These are phyloP conservation scores for Cebus imitator DNA, from an alignment of 2,113 vertebrate genomes.

Conservation along the genomic window DNA sequence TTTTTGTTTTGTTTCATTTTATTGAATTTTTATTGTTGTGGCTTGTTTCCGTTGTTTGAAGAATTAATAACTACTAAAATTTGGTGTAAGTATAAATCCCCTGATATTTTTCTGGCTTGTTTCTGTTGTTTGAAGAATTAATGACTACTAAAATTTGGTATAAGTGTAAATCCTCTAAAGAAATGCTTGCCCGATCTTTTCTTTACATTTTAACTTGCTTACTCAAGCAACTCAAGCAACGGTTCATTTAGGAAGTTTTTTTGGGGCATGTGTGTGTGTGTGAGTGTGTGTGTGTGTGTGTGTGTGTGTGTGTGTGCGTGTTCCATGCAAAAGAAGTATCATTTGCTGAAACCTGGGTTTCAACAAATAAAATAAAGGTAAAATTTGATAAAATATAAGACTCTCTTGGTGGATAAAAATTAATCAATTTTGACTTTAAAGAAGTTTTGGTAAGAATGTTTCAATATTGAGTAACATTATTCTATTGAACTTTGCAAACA, in stretches of 20 bases:
- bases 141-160: not conserved
- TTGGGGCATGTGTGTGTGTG: no score
- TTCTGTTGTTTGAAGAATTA: not conserved
- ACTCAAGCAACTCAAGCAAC: not conserved
- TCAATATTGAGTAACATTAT: not conserved
- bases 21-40: not conserved
- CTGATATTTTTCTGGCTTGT: not conserved
- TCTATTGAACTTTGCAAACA: not conserved
- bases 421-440: not conserved
- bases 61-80: not conserved
- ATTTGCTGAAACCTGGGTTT: not conserved
- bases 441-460: not conserved
- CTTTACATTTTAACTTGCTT: not conserved
- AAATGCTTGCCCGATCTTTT: not conserved
- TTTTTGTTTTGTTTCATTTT: constrained; percentile 1
- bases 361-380: not conserved
- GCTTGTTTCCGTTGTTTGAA: not conserved
- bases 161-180: not conserved
- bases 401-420: not conserved
- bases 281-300: no score
- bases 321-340: not conserved
- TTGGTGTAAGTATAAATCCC: not conserved
- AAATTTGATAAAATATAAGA: not conserved
- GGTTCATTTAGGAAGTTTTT: not conserved
- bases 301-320: no score